Evolutionary conservation across 1,140 invertebrate species (phyloP), one percentile per base, ranked within the genome.

Genomic region (Vanessa atalanta): DNA sequence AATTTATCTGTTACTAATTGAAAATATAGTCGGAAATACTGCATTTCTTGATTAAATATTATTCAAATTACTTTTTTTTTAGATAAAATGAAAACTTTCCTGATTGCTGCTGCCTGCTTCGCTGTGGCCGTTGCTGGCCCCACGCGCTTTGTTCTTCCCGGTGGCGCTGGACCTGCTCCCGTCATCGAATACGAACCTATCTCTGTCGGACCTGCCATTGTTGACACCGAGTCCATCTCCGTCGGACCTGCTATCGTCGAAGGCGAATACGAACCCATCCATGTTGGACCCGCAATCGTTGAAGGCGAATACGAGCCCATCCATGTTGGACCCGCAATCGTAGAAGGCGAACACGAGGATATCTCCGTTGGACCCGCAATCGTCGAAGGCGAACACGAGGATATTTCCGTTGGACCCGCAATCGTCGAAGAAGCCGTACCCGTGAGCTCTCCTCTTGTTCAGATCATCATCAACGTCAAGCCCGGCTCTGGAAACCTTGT

Each of bases 401-500:
- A 75, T 11, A 66, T 78, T 70, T 60, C 72, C 11, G 76, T 70
- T 13, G 79, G 70, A 20, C 82, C 82, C 61, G 84, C 77, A 31
- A 57, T 83, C 37, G 68, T 6, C 14, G 57, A 60, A 60, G 23
- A 26, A 3, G 48, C 3, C 53, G 15, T 5, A 12, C 15, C 51
- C 4, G 53, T 11, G n/a, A 55, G 16, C 53, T 55, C 53, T 55
- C 53, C 53, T 20, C 53, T 55, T 15, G 53, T 55, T 20, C 15
- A 20, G 15, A 55, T 55, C 79, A 86, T 88, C 75, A 20, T 87
- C 72, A 88, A 88, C 76, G 76, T 86, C 53, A 80, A 83, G 47
- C 47, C 76, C 50, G 64, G 74, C 60, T 55, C 47, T n/a, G 74
- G 48, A 57, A 20, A 55, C 53, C 71, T 75, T 20, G 74, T 64